Conservation (phyloP, 2,888 invertebrate genomes). For the Drosophila barbarae region DNA sequence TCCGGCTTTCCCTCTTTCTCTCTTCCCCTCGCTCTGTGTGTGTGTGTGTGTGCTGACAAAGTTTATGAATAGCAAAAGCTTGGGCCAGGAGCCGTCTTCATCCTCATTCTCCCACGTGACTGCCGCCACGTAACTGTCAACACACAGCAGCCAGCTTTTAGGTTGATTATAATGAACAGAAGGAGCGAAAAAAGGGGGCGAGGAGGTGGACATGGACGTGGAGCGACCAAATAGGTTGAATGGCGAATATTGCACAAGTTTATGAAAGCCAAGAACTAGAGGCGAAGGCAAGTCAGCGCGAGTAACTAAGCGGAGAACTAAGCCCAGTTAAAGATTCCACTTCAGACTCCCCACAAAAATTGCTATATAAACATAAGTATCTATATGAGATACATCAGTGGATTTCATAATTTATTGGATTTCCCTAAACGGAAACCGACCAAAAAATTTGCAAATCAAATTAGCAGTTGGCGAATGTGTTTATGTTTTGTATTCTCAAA, state of each 20-base stretch:
- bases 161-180: slow-evolving; percentile 47
- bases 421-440: neutral
- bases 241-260: slow-evolving; percentile 19
- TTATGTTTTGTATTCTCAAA: neutral
- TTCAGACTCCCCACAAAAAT: slow-evolving; percentile 10
- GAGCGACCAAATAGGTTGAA: slow-evolving; percentile 3
- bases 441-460: neutral
- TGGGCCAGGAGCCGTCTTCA: slow-evolving; percentile 17
- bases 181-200: slow-evolving; percentile 12
- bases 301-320: slow-evolving; percentile 10
- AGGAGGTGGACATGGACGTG: neutral
- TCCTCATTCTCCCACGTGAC: slow-evolving; percentile 5
- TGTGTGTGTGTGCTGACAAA: slow-evolving; percentile 45
- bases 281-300: neutral
- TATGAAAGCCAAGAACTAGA: slow-evolving; percentile 29
- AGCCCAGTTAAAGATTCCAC: slow-evolving; percentile 22
- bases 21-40: slow-evolving; percentile 10
- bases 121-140: slow-evolving; percentile 39
- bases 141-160: slow-evolving; percentile 49
- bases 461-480: slow-evolving; percentile 1
- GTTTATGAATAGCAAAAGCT: slow-evolving; percentile 61
- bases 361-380: neutral
- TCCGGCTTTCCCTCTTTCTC: neutral
- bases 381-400: neutral
- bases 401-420: slow-evolving; percentile 7